Base-by-base conservation (phyloP, 2,888 invertebrate species). In the Drosophila formosana region DNA sequence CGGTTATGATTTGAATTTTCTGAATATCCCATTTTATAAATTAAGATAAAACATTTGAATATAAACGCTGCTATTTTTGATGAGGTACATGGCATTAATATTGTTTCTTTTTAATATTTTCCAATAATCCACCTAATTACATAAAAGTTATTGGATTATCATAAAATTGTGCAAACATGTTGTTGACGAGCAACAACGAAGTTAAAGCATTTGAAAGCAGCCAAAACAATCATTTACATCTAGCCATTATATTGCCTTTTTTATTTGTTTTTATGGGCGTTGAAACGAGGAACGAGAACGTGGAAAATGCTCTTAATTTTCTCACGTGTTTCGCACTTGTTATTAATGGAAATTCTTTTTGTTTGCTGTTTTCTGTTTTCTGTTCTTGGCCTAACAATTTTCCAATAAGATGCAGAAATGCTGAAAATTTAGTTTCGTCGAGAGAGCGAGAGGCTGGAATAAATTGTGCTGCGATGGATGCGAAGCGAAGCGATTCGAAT, bases 311-410 rank as follows among this genome's bases (percentile, higher is more conserved):
- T 30, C n/a, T 23, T 30, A 43, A 55, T 43, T 43, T 43, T 43
- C 30, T 43, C 43, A 30, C 55, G 55, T 55, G 55, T 41, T 53
- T 41, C 41, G 30, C 28, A 41, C 18, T 41, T 41, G 41, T 32
- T 55, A 45, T 55, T 45, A 55, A 55, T 55, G 43, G 25, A 55
- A 43, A 43, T 55, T 55, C 53, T 28, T 32, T 45, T 55, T 45
- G 43, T 41, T 28, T 52, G 26, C 7, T 9, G 8, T 41, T 28
- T 52, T 39, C 7, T 9, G 8, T 13, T 39, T 28, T 1, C 11
- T 30, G 11, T 30, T 4, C 26, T n/a, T 2, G 18, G 30, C 30
- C 11, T 13, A 41, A 28, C 39, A 34, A 34, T 34, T 56, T 56
- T 45, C 32, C 55, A 56, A 56, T 55, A 55, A 55, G 32, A 55